Percentiles rank a stretch among this genome's conserved stretches.
Evolutionary conservation across 2,797 vertebrate species (phyloP).

Genomic region (Aythya fuligula): DNA sequence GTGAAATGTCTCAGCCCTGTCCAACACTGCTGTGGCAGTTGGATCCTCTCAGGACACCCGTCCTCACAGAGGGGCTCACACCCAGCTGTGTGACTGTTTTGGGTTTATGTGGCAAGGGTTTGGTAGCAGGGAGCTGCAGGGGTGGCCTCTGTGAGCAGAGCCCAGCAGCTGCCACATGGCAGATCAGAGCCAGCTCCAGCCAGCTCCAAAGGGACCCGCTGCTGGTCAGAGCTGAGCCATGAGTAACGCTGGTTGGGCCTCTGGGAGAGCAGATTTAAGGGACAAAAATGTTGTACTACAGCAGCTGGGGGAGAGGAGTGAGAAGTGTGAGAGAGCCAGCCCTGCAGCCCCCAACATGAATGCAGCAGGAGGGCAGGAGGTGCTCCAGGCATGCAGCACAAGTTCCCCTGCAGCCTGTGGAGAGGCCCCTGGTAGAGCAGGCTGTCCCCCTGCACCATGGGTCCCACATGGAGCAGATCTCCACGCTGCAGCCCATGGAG

Average conservation of each 20-base stretch:
- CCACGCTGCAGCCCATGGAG: background rate
- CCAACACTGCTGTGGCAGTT: fast-evolving
- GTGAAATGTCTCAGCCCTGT: background rate
- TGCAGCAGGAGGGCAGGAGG: too few relatives aligned
- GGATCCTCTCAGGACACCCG: background rate
- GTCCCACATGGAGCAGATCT: background rate
- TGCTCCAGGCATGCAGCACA: too few relatives aligned
- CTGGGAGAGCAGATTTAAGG: too few relatives aligned
- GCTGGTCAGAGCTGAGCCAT: background rate
- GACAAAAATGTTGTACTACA: too few relatives aligned
- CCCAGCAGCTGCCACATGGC: background rate
- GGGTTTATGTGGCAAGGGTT: background rate
- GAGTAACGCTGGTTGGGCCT: too few relatives aligned
- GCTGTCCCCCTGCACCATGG: background rate
- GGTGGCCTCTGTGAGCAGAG: too few relatives aligned
- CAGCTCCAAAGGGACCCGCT: background rate
- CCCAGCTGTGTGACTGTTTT: background rate
- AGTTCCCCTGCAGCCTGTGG: too few relatives aligned
- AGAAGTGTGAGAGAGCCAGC: too few relatives aligned
- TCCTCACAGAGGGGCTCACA: background rate
- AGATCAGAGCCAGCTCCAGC: background rate
- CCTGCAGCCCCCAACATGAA: too few relatives aligned
- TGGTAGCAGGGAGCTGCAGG: background rate
- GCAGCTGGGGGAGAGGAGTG: too few relatives aligned
- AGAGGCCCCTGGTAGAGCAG: background rate